Base-by-base conservation (phyloP, 1,140 invertebrate species). In the Scaptomyza hsui region DNA sequence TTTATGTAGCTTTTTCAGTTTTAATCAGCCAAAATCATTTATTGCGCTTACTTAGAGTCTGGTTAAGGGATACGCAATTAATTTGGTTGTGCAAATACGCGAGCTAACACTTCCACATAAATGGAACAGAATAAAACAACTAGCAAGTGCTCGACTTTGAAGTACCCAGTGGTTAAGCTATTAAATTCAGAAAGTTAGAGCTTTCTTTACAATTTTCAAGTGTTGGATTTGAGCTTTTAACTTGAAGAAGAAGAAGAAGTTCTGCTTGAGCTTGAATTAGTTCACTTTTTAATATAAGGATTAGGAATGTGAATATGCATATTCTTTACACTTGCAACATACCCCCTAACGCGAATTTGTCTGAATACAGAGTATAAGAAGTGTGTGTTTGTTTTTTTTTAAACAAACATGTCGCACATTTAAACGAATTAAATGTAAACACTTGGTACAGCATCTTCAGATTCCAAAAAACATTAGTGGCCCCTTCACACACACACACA, bases 341-440 rank as follows among this genome's bases (percentile, higher is more conserved):
- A 47, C 5, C 19, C 9, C 47, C 32, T 29, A 29, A 26, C 6
- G 32, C 15, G 7, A 15, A 12, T 15, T 18, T 16, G 24, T 24
- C 9, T 26, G 21, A 7, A 5, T 37, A 37, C 49, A 39, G 51
- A 19, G 51, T 55, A 39, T 26, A 52, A 24, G 29, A 53, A 63
- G 37, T 55, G 59, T n/a, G 16, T 62, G 39, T 19, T 57, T 37
- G 39, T 15, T 13, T 55, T 35, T 15, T 57, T 44, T 53, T 19
- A 56, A 35, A 32, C 48, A 72, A 67, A 72, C 62, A 67, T 59
- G 51, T 51, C 52, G 68, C 39, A 41, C 48, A 72, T 72, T 67
- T 59, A 39, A 53, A 53, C 47, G 62, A 72, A 72, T 72, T 72
- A 72, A 72, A 72, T 55, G 63, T 52, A 72, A 72, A 72, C 69